Evolutionary conservation across 2,113 vertebrate genomes (phyloP).

Genomic region (Barnardius zonarius): DNA sequence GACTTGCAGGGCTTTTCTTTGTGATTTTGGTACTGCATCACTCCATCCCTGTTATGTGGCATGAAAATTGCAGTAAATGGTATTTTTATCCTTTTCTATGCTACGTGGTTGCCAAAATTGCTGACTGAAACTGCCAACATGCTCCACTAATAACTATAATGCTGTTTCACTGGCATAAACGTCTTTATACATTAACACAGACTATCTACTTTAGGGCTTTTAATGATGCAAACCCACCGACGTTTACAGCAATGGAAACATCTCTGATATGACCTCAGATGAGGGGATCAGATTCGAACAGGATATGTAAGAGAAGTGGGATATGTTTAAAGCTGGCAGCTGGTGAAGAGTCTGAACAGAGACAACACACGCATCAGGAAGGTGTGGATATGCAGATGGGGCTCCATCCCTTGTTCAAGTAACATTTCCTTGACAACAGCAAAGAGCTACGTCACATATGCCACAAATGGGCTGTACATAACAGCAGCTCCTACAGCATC

Average conservation of each 20-base stretch:
- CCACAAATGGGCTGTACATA: not conserved
- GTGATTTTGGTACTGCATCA: not conserved
- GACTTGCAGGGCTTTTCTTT: not conserved
- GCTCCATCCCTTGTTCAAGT: not conserved
- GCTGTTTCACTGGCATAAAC: not conserved
- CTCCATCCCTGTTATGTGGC: not conserved
- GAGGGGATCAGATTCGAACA: not conserved
- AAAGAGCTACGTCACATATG: not conserved
- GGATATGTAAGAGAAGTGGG: not conserved
- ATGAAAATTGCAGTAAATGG: not conserved
- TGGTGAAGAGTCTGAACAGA: not conserved
- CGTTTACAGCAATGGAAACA: not conserved
- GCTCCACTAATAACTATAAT: not conserved
- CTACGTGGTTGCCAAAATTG: not conserved
- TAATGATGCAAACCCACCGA: not conserved
- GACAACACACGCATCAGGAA: not conserved
- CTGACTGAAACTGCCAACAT: slow-evolving; percentile 1
- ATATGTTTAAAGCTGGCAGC: not conserved
- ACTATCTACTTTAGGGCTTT: not conserved
- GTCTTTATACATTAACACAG: not conserved
- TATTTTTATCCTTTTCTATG: slow-evolving; percentile 16
- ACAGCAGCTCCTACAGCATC: slow-evolving; percentile 23
- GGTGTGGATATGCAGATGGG: not conserved
- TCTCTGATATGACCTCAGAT: not conserved
- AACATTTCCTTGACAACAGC: not conserved